Conservation (phyloP, 2,113 vertebrate species). For the Corvus moneduloides region DNA sequence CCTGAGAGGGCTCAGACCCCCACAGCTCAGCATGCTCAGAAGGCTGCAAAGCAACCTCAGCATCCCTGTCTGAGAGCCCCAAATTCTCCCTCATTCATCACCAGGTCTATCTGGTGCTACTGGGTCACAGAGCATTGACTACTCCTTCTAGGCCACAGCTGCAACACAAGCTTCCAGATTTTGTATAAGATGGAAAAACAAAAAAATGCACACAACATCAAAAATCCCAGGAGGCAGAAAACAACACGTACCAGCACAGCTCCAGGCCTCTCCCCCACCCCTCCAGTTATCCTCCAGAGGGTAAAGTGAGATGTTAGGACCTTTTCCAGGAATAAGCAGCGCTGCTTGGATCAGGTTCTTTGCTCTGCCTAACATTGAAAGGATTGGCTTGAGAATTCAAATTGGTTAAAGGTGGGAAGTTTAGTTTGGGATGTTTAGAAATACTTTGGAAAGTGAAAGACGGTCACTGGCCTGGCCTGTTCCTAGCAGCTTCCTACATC, state of each 20-base stretch:
- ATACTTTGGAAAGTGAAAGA: not conserved
- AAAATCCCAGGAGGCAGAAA: not conserved
- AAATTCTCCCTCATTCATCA: not conserved
- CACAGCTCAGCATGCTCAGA: accelerated
- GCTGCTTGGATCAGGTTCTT: not conserved
- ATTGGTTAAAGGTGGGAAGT: not conserved
- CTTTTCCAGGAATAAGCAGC: not conserved
- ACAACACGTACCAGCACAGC: not conserved
- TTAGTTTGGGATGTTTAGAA: not conserved
- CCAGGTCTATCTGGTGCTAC: not conserved
- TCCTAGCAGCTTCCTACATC: not conserved
- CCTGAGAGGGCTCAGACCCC: not conserved
- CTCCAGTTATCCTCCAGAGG: not conserved
- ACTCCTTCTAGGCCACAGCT: not conserved
- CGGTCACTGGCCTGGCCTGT: accelerated
- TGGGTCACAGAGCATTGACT: not conserved
- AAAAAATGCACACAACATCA: not conserved
- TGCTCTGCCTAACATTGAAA: not conserved
- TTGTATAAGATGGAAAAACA: not conserved
- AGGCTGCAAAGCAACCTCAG: not conserved
- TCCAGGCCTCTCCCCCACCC: not conserved
- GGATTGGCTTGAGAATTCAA: not conserved
- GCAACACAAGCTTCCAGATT: not conserved
- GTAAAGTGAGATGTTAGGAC: not conserved
- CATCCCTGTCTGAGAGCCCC: accelerated